Conservation (phyloP, 37 sponge, comb jelly and placozoan species). For the Mnemiopsis leidyi region DNA sequence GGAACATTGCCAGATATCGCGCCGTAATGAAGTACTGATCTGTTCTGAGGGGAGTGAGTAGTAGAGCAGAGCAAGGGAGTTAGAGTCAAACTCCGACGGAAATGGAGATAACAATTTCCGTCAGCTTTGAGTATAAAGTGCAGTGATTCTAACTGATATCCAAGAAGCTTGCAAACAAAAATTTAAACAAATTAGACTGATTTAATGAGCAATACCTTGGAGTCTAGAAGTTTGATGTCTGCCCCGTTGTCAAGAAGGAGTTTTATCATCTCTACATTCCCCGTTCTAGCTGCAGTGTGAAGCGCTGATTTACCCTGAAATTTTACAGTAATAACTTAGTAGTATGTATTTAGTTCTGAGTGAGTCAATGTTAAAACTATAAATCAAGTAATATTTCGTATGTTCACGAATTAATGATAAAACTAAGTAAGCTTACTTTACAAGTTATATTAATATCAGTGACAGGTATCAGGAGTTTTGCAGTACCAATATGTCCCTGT, state of each 20-base stretch:
- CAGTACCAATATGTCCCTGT: not conserved
- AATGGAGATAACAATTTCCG: no score
- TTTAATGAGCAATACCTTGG: not conserved
- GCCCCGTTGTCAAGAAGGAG: constrained; percentile 7
- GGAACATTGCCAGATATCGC: not conserved
- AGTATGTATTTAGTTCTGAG: no score
- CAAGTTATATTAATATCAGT: not conserved
- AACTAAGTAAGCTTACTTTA: no score
- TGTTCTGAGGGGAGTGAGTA: not conserved
- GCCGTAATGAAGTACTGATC: not conserved
- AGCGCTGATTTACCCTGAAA: not conserved
- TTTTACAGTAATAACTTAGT: no score
- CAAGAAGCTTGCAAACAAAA: no score
- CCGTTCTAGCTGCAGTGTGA: not conserved
- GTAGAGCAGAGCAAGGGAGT: not conserved
- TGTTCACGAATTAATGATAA: not conserved
- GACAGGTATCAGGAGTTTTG: not conserved
- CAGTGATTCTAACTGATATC: no score
- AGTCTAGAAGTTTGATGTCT: not conserved
- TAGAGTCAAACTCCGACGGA: not conserved
- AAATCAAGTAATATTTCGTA: no score
- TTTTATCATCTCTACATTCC: not conserved
- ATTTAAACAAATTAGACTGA: no score
- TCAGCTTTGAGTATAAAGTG: no score
- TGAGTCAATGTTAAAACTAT: no score